A percentile compares a stretch with the other conserved stretches of the same genome.
Conservation (phyloP, 2,888 invertebrate genomes). For the Resseliella maxima region DNA sequence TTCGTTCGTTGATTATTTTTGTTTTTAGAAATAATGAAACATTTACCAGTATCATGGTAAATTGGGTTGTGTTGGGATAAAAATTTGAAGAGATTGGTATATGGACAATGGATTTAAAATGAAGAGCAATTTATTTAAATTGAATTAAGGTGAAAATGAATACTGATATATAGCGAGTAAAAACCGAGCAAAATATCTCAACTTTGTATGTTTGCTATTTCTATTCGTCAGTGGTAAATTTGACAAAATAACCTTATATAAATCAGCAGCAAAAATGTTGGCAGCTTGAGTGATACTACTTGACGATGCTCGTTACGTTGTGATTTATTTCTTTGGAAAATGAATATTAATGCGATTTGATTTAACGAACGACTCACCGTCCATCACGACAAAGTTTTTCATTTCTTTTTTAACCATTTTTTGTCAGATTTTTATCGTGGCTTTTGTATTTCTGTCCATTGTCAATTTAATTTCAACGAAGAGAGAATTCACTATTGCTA, state of each 20-base stretch:
- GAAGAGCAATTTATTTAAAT: conserved; percentile 43
- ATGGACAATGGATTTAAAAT: background rate
- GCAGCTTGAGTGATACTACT: conserved; percentile 7
- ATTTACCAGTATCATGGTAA: background rate
- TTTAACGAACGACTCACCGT: background rate
- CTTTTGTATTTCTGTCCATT: background rate
- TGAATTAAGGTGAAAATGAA: conserved; percentile 35
- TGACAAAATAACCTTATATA: conserved; percentile 26
- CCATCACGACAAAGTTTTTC: background rate
- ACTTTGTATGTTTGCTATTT: background rate
- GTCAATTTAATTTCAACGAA: conserved; percentile 11
- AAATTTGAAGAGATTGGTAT: background rate
- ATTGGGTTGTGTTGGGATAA: background rate
- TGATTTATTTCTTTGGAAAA: conserved; percentile 37
- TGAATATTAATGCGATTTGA: conserved; percentile 53
- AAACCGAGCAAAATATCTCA: background rate
- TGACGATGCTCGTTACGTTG: conserved; percentile 10
- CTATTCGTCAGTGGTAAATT: background rate
- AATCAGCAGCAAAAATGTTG: background rate
- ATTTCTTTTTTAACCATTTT: background rate
- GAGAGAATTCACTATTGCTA: background rate
- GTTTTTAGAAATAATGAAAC: too few relatives aligned
- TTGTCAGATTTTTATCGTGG: background rate
- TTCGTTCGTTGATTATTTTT: too few relatives aligned
- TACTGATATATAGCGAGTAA: background rate